A percentile compares a stretch with the other conserved stretches of the same genome.
These are phyloP conservation scores for Zaprionus africanus DNA, from an alignment of 1,140 invertebrate species.

Conservation along the genomic window DNA sequence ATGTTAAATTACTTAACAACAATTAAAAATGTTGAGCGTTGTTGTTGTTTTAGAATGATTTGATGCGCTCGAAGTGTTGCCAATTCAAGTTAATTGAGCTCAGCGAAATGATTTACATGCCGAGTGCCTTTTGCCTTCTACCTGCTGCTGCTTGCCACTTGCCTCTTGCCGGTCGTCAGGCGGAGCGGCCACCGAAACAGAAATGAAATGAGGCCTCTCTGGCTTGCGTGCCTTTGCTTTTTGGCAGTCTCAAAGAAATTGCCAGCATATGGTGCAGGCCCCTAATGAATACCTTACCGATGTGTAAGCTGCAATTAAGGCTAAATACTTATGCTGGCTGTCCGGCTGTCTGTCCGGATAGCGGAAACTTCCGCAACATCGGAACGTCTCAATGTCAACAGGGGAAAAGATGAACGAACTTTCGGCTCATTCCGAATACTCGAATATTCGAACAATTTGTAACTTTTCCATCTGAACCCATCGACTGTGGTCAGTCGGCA, in stretches of 20 bases:
- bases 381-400: slow-evolving; percentile 73
- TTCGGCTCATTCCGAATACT: slow-evolving; percentile 43
- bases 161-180: slow-evolving; percentile 1
- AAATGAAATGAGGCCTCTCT: slow-evolving; percentile 7
- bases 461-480: slow-evolving; percentile 28
- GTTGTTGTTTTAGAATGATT: slow-evolving; percentile 69
- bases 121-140: slow-evolving; percentile 6
- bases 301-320: slow-evolving; percentile 66
- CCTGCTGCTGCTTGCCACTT: slow-evolving; percentile 5
- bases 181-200: slow-evolving; percentile 6
- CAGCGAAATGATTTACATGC: slow-evolving; percentile 63
- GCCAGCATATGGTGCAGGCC: slow-evolving; percentile 29
- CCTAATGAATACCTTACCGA: slow-evolving; percentile 52
- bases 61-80: slow-evolving; percentile 72
- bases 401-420: slow-evolving; percentile 73
- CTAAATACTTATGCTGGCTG: slow-evolving; percentile 59
- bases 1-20: slow-evolving; percentile 70
- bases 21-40: slow-evolving; percentile 59
- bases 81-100: slow-evolving; percentile 65
- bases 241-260: slow-evolving; percentile 43
- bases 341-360: background rate
- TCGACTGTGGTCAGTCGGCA: slow-evolving; percentile 26
- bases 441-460: slow-evolving; percentile 35
- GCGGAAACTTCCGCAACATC: slow-evolving; percentile 63
- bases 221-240: slow-evolving; percentile 20